Conservation (phyloP, 2,113 vertebrate genomes). For the Pteruthius melanotis region DNA sequence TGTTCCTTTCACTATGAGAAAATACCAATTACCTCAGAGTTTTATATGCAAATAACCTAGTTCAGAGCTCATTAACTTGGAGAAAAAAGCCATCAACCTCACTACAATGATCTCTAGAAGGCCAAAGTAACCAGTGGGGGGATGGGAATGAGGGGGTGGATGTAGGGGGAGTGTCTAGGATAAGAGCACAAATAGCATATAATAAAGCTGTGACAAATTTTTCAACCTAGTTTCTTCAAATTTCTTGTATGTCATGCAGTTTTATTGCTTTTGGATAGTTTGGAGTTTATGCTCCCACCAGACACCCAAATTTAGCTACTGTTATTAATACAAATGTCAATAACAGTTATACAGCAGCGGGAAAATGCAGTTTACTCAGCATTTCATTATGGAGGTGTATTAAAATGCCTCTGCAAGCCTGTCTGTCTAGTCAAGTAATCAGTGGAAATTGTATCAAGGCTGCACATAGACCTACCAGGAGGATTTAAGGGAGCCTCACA, state of each 20-base stretch:
- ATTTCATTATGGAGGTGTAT: not conserved
- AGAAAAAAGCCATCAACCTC: not conserved
- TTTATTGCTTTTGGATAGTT: not conserved
- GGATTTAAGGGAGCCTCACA: not conserved
- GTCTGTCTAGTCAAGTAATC: not conserved
- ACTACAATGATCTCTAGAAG: not conserved
- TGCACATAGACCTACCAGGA: not conserved
- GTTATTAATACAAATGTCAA: not conserved
- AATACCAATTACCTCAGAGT: not conserved
- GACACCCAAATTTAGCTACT: not conserved
- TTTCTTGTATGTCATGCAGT: not conserved
- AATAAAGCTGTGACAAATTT: not conserved
- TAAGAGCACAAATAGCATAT: not conserved
- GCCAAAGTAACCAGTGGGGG: not conserved
- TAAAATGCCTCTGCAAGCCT: not conserved
- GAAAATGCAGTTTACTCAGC: not conserved
- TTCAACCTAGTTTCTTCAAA: not conserved
- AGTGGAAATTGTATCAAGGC: not conserved
- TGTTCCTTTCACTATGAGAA: not conserved
- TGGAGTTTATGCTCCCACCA: not conserved
- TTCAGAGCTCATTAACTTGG: not conserved
- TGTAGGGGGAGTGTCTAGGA: no score
- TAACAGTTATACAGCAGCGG: not conserved
- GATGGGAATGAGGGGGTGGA: rapidly evolving
- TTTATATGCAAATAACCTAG: not conserved